phyloP scores from a whole-genome alignment of 2,888 invertebrate species.

The Salticus scenicus region DNA sequence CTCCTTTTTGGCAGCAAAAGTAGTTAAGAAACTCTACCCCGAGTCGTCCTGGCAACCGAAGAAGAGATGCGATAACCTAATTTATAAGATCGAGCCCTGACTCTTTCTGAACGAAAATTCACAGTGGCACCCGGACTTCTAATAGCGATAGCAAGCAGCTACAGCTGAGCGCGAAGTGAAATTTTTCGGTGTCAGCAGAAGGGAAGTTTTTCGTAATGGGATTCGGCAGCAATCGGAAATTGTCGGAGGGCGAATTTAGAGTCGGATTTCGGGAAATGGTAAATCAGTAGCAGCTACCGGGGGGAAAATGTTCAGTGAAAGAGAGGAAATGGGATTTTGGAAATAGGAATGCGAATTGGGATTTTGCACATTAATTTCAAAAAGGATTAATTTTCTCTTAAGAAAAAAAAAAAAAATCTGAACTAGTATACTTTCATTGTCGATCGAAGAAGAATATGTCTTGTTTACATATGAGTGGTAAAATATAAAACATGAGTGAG shows the following conservation, averaged over 20 bases:
- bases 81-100: background rate
- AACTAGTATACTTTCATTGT: too few species aligned
- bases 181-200: conserved; percentile 7
- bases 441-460: too few species aligned
- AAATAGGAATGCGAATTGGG: conserved; percentile 4
- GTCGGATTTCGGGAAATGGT: conserved; percentile 9
- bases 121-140: background rate
- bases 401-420: too few species aligned
- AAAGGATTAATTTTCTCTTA: too few species aligned
- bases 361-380: background rate
- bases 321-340: conserved; percentile 1
- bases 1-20: background rate
- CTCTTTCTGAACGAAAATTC: background rate
- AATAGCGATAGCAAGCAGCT: background rate
- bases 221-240: conserved; percentile 11
- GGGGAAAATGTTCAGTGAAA: background rate
- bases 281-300: background rate
- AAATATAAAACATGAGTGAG: too few species aligned
- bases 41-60: background rate
- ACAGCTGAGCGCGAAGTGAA: background rate
- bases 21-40: background rate
- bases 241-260: conserved; percentile 14
- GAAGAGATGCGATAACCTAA: background rate
- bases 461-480: too few species aligned
- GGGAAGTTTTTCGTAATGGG: conserved; percentile 5